Percentiles rank a stretch among this genome's conserved stretches.
Evolutionary conservation across 2,113 vertebrate species (phyloP).

Genomic region (Pseudois nayaur): DNA sequence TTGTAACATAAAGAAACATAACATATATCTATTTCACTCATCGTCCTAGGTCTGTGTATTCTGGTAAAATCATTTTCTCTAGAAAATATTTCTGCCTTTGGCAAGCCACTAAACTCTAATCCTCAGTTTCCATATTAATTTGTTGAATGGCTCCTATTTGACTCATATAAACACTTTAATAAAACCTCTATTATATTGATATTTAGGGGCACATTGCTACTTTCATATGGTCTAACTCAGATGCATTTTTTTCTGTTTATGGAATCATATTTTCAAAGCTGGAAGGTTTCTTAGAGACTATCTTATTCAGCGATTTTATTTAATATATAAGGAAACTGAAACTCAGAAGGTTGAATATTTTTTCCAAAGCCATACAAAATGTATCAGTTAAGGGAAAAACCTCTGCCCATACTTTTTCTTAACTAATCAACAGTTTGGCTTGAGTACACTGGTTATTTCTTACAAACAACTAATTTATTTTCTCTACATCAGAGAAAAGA

Average conservation of each 20-base stretch:
- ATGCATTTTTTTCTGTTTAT: not conserved
- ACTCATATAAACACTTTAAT: not conserved
- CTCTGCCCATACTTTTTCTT: not conserved
- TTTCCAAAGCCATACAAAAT: not conserved
- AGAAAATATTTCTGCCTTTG: not conserved
- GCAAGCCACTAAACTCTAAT: not conserved
- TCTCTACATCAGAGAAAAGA: not conserved
- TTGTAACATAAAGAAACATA: not conserved
- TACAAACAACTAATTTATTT: not conserved
- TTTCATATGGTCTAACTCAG: not conserved
- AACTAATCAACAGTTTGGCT: not conserved
- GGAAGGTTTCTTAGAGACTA: not conserved
- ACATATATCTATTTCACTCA: not conserved
- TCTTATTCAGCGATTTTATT: not conserved
- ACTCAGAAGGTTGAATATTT: not conserved
- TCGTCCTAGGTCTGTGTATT: not conserved
- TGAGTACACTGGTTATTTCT: not conserved
- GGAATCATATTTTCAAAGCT: not conserved
- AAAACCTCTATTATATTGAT: not conserved
- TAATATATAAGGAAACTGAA: not conserved
- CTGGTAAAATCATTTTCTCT: not conserved
- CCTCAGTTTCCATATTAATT: not conserved
- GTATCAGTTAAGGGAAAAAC: not conserved
- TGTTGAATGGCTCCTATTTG: not conserved
- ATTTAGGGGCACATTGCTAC: not conserved